A percentile compares a stretch with the other conserved stretches of the same genome.
phyloP scores from a whole-genome alignment of 2,797 vertebrate genomes.

The Darevskia nairensis region DNA sequence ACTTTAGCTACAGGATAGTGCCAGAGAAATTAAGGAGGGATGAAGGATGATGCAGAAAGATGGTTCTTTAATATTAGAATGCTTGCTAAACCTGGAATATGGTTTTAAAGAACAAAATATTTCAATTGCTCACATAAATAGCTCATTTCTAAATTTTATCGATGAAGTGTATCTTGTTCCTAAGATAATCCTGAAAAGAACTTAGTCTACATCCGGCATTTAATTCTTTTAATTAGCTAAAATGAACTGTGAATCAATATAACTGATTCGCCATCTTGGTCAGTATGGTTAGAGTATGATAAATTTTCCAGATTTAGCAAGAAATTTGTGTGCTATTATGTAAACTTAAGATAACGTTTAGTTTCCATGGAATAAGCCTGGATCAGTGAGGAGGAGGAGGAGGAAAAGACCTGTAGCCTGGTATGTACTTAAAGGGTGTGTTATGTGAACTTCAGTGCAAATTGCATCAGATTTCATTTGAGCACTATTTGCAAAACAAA shows the following conservation, averaged over 20 bases:
- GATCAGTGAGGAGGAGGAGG: neutral
- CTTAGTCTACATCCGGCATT: neutral
- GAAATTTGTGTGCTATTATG: neutral
- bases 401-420: neutral
- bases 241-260: neutral
- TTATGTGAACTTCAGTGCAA: neutral
- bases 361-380: neutral
- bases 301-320: neutral
- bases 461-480: neutral
- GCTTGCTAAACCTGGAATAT: neutral
- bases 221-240: neutral
- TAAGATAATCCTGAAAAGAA: neutral
- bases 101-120: neutral
- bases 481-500: neutral
- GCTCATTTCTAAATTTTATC: neutral
- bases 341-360: neutral
- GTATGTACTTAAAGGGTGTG: neutral
- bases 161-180: neutral
- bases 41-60: neutral
- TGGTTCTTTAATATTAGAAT: neutral
- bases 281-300: neutral
- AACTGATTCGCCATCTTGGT: neutral
- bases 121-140: neutral
- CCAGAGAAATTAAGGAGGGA: neutral
- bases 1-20: neutral